These are phyloP conservation scores for Macaria liturata DNA, from an alignment of 2,888 invertebrate genomes.

Conservation along the genomic window DNA sequence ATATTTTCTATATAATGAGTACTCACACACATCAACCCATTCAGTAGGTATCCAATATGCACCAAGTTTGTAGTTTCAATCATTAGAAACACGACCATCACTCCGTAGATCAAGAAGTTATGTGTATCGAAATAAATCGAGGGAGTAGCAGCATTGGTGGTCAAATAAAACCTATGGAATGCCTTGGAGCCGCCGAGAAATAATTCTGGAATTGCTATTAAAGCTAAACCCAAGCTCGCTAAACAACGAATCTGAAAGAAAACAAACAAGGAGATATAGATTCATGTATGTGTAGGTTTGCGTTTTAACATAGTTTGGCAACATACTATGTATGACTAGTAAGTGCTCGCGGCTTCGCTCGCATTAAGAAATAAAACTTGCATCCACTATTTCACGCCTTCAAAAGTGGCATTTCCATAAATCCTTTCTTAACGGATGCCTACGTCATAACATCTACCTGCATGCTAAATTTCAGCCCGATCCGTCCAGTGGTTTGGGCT, in stretches of 20 bases:
- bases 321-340: too few relatives aligned
- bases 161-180: neutral
- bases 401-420: too few relatives aligned
- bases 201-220: constrained; percentile 26
- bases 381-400: too few relatives aligned
- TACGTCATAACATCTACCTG: too few relatives aligned
- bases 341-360: too few relatives aligned
- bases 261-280: too few relatives aligned
- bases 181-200: neutral
- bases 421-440: too few relatives aligned
- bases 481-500: too few relatives aligned
- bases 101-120: neutral
- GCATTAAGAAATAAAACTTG: too few relatives aligned
- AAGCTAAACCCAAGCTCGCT: constrained; percentile 41
- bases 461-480: too few relatives aligned
- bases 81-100: neutral
- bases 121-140: neutral
- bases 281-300: too few relatives aligned
- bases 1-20: neutral
- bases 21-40: constrained; percentile 9
- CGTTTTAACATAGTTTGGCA: too few relatives aligned
- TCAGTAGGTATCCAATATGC: neutral
- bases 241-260: constrained; percentile 47
- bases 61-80: neutral
- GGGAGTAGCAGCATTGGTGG: neutral